Evolutionary conservation across 2,888 invertebrate species (phyloP), one percentile per base, ranked within the genome.

Genomic region (Lepidonotus clava): DNA sequence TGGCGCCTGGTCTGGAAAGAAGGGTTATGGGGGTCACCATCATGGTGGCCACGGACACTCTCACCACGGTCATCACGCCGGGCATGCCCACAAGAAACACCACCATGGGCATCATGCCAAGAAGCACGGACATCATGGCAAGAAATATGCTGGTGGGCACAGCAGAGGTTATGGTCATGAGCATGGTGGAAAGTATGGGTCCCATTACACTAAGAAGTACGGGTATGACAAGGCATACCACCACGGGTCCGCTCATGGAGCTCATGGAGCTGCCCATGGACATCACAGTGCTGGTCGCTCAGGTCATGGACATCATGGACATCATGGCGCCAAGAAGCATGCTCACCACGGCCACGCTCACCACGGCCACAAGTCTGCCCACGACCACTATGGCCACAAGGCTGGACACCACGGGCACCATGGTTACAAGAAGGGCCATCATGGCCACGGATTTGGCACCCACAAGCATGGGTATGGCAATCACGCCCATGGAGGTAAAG

Each of bases 301-400:
- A 1, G 24, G 38, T 24, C 38, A 76, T 40, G 76, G 76, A 0
- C 76, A 76, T 38, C 76, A 76, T 34, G 24, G 28, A n/a, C 34
- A 76, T 6, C 76, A 76, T 34, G 34, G n/a, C 18, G 36, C 34
- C 76, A 21, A 76, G 24, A 76, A 76, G n/a, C 40, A 76, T 38
- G 38, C 11, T 51, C 51, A 51, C 51, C 51, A 51, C 21, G 51
- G 76, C 6, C 76, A 76, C 76, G 6, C 4, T 2, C 38, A 76
- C 21, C 76, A 76, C 38, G 76, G 76, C 14, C 76, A 76, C n/a
- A 61, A 61, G n/a, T 61, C n/a, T n/a, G 8, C n/a, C 38, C 76
- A 76, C 40, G 34, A 40, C 38, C 76, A 76, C 28, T 24, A 76
- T 34, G 76, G 76, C 8, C 40, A 76, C 76, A 76, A 38, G 61